Evolutionary conservation across 1,140 invertebrate genomes (phyloP), one percentile per base, ranked within the genome.

Genomic region (Melitaea cinxia): DNA sequence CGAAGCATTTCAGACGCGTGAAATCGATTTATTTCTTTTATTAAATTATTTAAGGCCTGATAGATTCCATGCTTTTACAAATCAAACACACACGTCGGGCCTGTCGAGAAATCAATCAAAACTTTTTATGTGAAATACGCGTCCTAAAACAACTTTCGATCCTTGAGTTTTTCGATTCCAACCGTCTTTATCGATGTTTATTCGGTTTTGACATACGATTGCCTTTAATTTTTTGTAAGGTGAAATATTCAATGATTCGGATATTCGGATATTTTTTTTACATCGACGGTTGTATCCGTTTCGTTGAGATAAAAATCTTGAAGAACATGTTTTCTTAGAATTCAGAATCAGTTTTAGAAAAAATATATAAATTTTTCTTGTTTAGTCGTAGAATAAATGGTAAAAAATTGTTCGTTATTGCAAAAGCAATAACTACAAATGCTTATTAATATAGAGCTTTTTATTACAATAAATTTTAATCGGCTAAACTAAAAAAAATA

Each of bases 71-170:
- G 37, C 17, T 42, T 4, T 14, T 19, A 12, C 17, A n/a, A 53
- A 53, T 47, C 42, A 54, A 54, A 12, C 33, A 19, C 30, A 35
- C 21, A 54, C 30, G 33, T 33, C 52, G 28, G n/a, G 30, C 52
- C 30, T 35, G 52, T 54, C 30, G 21, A 19, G 52, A 23, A 54
- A 54, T 54, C 52, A 17, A 54, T 54, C 52, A 37, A 54, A 54
- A 54, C 30, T 54, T 54, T 54, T 37, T 4, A 19, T 10, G 17
- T 35, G 12, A 35, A 54, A 54, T 54, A 54, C 30, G 28, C 52
- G 35, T 15, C 52, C 30, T 54, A 23, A 54, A 54, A 54, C 15
- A 35, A 54, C 35, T 54, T 54, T 21, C 19, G 28, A 37, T 54
- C 12, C 14, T 35, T 35, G 19, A 23, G 4, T 54, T 54, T 54